Evolutionary conservation across 2,113 vertebrate genomes (phyloP).

Genomic region (Cyanoramphus novaezelandiae): DNA sequence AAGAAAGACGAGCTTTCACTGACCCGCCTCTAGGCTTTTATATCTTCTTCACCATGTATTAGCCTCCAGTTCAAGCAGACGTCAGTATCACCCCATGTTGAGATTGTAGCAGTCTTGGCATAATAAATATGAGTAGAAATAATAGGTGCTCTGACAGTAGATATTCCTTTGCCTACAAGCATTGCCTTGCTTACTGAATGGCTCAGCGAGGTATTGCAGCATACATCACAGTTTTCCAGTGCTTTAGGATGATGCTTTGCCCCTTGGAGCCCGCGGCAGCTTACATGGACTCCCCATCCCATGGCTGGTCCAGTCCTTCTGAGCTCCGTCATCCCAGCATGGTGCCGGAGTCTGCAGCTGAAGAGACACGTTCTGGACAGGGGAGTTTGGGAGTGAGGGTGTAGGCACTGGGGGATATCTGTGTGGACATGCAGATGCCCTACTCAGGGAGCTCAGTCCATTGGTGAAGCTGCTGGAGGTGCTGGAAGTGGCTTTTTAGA

Average conservation of each 20-base stretch:
- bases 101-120: neutral
- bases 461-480: neutral
- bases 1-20: neutral
- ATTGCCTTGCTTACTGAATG: neutral
- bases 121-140: slow-evolving; percentile 46
- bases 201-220: neutral
- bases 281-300: neutral
- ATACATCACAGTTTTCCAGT: neutral
- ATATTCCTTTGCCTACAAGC: neutral
- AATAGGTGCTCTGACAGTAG: neutral
- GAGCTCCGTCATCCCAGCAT: neutral
- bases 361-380: neutral
- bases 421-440: neutral
- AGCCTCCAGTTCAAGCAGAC: neutral
- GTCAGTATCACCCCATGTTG: slow-evolving; percentile 9
- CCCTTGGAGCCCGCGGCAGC: neutral
- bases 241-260: neutral
- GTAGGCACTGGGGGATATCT: neutral
- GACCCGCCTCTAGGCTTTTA: slow-evolving; percentile 4
- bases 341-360: neutral
- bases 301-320: neutral
- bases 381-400: neutral
- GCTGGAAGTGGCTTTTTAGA: neutral
- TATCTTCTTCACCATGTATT: slow-evolving; percentile 15
- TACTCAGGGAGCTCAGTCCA: rapidly evolving